Percentiles rank a stretch among this genome's conserved stretches.
These are phyloP conservation scores for Neopipo cinnamomea DNA, from an alignment of 2,113 vertebrate species.

Conservation along the genomic window DNA sequence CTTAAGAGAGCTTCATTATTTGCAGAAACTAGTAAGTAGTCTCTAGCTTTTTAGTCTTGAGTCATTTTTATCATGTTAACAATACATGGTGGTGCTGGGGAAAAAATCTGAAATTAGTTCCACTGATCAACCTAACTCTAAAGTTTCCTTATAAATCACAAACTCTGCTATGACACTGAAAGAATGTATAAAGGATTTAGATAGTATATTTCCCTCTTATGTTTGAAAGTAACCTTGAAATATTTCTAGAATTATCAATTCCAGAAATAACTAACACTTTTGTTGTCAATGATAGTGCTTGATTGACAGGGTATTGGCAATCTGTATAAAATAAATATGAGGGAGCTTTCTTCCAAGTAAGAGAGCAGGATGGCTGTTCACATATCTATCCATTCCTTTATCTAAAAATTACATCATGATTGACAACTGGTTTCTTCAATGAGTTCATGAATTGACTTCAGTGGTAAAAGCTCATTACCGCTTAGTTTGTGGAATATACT, in stretches of 20 bases:
- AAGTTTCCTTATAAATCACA: neutral
- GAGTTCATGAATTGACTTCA: neutral
- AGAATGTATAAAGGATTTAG: neutral
- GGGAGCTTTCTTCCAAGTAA: neutral
- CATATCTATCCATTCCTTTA: neutral
- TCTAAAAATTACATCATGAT: neutral
- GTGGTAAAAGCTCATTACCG: neutral
- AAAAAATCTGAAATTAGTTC: neutral
- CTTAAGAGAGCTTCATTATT: neutral
- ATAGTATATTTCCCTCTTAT: neutral
- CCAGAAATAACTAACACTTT: neutral
- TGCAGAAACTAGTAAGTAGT: neutral
- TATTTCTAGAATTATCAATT: neutral
- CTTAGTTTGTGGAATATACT: neutral
- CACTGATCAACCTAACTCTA: neutral
- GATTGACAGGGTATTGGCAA: neutral
- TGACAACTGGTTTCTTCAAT: neutral
- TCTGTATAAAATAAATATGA: neutral
- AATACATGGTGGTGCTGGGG: neutral
- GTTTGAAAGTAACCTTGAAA: neutral
- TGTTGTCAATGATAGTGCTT: neutral
- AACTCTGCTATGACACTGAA: neutral
- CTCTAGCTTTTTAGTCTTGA: neutral
- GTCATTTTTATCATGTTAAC: neutral
- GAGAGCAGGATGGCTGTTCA: neutral